Evolutionary conservation across 2,797 vertebrate genomes (phyloP), one percentile per base, ranked within the genome.

Genomic region (Dipus sagitta): DNA sequence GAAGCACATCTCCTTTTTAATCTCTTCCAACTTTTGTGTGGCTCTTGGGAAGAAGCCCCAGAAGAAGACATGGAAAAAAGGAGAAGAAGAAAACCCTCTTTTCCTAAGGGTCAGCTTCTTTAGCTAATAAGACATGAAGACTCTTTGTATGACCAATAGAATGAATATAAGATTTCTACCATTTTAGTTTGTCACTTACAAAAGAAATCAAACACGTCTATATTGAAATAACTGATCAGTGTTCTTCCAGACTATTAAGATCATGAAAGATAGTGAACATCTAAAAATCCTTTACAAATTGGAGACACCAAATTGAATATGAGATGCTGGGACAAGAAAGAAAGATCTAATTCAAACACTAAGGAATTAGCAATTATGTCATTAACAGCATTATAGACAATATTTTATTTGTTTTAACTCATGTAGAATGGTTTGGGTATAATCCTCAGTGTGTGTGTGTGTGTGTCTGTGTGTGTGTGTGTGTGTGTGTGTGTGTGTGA

Each of bases 131-230:
- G 47, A 65, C 12, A 4, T 21, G 0, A 0, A 47, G 13, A 10
- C 52, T 60, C 80, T 86, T 88, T 80, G 23, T 94, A 89, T 84
- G 30, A 42, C 38, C 32, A 38, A 23, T 28, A 15, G 30, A 64
- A 87, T 15, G 17, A 24, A 75, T 17, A 94, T 58, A 15, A 32
- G 3, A 3, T 82, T 87, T 81, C 65, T 3, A 60, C 88, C n/a
- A 75, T 77, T 85, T 54, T 23, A 71, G 75, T 94, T 70, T 88
- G 79, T 86, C 47, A 92, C 42, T 91, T 71, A 32, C 24, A 52
- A 94, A 94, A 80, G 15, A 88, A 92, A 92, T 75, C 3, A 84
- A 86, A 94, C 91, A 24, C 1, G 54, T 89, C 47, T 72, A 65
- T 72, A 32, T 87, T 60, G 70, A 91, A 85, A 87, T 80, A 89